Evolutionary conservation across 2,113 vertebrate species (phyloP).

Genomic region (Calcarius ornatus): DNA sequence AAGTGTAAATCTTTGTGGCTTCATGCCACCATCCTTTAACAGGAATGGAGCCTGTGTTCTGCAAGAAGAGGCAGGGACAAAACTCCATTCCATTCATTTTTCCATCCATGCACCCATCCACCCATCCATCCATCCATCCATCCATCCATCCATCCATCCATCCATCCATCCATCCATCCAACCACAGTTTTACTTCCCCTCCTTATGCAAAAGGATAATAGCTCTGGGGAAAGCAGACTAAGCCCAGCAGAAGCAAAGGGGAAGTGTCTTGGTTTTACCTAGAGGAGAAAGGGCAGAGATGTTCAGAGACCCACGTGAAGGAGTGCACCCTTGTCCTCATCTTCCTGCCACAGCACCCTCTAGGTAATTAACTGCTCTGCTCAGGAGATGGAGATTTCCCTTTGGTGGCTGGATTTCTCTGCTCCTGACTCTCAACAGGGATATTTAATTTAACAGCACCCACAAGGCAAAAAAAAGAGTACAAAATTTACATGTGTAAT

Average conservation of each 20-base stretch:
- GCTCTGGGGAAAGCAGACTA: background rate
- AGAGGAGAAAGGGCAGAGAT: background rate
- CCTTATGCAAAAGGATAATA: background rate
- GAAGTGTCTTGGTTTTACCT: background rate
- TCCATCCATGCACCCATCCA: background rate
- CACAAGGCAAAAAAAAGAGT: background rate
- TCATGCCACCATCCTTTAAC: background rate
- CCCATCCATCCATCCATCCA: background rate
- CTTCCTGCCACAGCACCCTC: background rate
- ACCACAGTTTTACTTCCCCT: background rate
- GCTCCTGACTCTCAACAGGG: background rate
- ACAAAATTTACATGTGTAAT: background rate
- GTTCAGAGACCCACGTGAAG: background rate
- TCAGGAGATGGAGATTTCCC: background rate
- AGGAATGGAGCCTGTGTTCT: background rate
- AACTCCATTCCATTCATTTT: accelerated
- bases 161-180: background rate
- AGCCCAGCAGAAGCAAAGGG: background rate
- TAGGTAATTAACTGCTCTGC: background rate
- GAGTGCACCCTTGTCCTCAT: background rate
- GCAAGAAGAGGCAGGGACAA: background rate
- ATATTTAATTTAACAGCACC: background rate
- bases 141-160: background rate
- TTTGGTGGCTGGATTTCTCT: background rate
- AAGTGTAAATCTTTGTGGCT: background rate